phyloP scores from a whole-genome alignment of 2,797 vertebrate species.

The Neosilurus mollespiculum region DNA sequence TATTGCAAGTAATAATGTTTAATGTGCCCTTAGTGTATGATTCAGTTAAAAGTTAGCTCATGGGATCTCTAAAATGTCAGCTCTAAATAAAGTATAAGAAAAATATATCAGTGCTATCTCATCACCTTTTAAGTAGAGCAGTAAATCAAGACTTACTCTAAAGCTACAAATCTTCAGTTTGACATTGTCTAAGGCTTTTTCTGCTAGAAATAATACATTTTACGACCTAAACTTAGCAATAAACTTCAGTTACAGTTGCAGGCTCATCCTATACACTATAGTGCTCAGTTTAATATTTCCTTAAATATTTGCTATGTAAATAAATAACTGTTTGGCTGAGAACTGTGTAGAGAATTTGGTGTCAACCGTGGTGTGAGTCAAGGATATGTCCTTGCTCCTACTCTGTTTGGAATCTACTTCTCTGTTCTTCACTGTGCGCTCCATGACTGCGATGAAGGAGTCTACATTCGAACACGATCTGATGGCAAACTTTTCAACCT shows the following conservation, averaged over 20 bases:
- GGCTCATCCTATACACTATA: too few species aligned
- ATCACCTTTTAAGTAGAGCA: background rate
- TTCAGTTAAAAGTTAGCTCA: constrained; percentile 5
- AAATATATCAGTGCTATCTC: background rate
- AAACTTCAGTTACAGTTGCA: background rate
- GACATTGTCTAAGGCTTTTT: background rate
- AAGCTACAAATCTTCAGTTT: background rate
- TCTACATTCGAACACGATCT: too few species aligned
- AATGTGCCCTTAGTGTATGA: constrained; percentile 45
- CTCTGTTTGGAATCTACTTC: too few species aligned
- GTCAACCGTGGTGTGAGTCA: too few species aligned
- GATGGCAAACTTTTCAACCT: too few species aligned
- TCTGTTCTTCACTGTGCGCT: too few species aligned
- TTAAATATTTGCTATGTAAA: background rate
- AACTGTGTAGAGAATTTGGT: too few species aligned
- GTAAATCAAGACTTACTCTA: background rate
- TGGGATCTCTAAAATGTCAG: background rate
- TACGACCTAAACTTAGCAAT: background rate
- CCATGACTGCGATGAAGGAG: too few species aligned
- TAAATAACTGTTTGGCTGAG: background rate
- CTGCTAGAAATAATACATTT: background rate
- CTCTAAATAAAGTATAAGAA: background rate
- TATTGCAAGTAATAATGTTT: constrained; percentile 56
- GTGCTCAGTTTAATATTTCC: background rate
- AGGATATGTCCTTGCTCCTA: too few species aligned